A percentile compares a stretch with the other conserved stretches of the same genome.
phyloP scores from a whole-genome alignment of 2,113 vertebrate genomes.

The Ancistrus triradiatus region DNA sequence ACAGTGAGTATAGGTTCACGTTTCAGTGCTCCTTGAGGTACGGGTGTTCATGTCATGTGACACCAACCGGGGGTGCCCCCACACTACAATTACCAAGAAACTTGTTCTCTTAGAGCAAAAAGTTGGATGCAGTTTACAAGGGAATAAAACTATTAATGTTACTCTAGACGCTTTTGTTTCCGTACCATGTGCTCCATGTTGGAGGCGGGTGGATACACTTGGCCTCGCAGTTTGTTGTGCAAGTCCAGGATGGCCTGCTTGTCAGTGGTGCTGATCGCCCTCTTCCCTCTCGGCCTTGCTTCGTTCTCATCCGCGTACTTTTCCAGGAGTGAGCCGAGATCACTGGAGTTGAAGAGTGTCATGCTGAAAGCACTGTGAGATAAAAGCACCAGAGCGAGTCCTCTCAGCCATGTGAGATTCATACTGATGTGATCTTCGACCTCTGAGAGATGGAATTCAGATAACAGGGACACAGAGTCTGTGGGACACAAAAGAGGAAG shows the following conservation, averaged over 20 bases:
- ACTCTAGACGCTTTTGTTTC: no score
- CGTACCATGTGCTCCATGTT: slow-evolving; percentile 4
- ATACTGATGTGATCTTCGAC: background rate
- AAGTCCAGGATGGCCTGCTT: background rate
- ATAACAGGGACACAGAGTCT: background rate
- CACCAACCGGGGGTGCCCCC: no score
- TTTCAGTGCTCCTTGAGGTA: no score
- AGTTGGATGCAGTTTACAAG: no score
- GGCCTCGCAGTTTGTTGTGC: background rate
- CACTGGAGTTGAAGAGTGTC: background rate
- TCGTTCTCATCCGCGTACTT: background rate
- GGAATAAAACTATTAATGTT: no score
- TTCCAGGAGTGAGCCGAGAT: background rate
- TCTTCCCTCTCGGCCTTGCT: background rate
- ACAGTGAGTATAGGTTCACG: no score
- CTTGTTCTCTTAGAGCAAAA: no score
- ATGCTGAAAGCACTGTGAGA: background rate
- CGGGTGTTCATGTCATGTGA: no score
- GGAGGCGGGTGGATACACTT: background rate
- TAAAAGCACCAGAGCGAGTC: background rate
- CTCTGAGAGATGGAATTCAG: background rate
- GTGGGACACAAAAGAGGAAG: no score
- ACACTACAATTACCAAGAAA: no score
- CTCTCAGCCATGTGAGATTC: background rate
- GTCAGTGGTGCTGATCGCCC: background rate